Evolutionary conservation across 1,140 invertebrate species (phyloP), one percentile per base, ranked within the genome.

Genomic region (Sarcophaga bullata): DNA sequence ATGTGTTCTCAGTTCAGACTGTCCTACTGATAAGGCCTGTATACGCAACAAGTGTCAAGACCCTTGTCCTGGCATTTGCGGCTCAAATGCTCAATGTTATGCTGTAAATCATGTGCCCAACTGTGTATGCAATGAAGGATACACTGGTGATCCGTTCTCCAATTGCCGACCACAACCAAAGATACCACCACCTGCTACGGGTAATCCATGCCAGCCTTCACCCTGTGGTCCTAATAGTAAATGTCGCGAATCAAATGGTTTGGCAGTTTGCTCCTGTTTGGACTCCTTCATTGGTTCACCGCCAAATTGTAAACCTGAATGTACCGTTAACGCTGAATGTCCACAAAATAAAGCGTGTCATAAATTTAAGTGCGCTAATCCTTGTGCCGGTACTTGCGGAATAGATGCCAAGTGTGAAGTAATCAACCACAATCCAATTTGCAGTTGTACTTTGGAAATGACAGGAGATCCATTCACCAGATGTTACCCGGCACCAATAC

Each of bases 201-300:
- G 73, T 3, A 88, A 94, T 90, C 95, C 94, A 7, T 96, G 95
- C 86, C 92, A 92, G 85, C 94, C 95, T 83, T 95, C 94, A 11
- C 95, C 95, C 6, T 97, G 96, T 90, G 96, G 96, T 76, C 93
- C 95, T 1, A 95, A 94, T 86, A 95, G 94, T 85, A 93, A 95
- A 85, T 97, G 96, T 86, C 91, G 94, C 19, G 91, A 94, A 80
- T 94, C 93, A 15, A 90, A 91, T 87, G 95, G 94, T 52, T 93
- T 93, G 83, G 94, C 95, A 1, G 92, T 94, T 1, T 97, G 96
- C 85, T 95, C 95, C 13, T 97, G 96, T 89, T 87, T 96, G 80
- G 95, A 95, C 9, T 92, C 92, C 68, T 95, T 94, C 85, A 91
- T 90, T 84, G 94, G 94, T 54, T 92, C 94, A 49, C 92, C 93